Evolutionary conservation across 2,888 invertebrate species (phyloP), one percentile per base, ranked within the genome.

Genomic region (Sphaerophoria taeniata): DNA sequence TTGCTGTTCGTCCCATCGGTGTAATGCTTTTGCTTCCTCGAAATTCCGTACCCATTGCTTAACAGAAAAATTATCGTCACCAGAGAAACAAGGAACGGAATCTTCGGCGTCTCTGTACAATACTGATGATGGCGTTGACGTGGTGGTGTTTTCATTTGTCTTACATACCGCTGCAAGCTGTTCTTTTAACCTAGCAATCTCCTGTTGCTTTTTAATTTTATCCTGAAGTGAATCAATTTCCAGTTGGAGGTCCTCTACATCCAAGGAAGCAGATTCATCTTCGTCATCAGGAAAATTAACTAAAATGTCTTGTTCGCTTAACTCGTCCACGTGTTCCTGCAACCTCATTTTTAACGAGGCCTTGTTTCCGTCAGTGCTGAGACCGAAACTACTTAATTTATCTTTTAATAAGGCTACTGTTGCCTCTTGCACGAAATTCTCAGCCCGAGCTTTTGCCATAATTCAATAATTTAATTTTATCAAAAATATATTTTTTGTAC

Each of bases 71-170:
- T 71, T 71, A 53, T 75, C 81, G 14, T 75, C 81, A 5, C 75
- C 75, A 31, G 56, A 43, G n/a, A n/a, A n/a, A n/a, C n/a, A n/a
- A n/a, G n/a, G 49, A 82, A 82, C 61, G 14, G 67, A 65, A n/a
- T 82, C 82, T 70, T 73, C 77, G 7, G 77, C n/a, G n/a, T 77
- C 74, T 53, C 45, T 70, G 60, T 58, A 77, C 14, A 56, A 51
- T 12, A 77, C 49, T 45, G 63, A 43, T 49, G 34, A 78, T 33
- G 16, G n/a, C n/a, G n/a, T n/a, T n/a, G n/a, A n/a, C n/a, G n/a
- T n/a, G n/a, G n/a, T 51, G 16, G 51, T 24, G 24, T 33, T 55
- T 14, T 60, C 53, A 36, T 4, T 9, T 43, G 47, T 9, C 36
- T 11, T 11, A 31, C 55, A 58, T 58, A 81, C 65, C 7, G 51